Base-by-base conservation (phyloP, 2,797 vertebrate species). In the Decapterus maruadsi region DNA sequence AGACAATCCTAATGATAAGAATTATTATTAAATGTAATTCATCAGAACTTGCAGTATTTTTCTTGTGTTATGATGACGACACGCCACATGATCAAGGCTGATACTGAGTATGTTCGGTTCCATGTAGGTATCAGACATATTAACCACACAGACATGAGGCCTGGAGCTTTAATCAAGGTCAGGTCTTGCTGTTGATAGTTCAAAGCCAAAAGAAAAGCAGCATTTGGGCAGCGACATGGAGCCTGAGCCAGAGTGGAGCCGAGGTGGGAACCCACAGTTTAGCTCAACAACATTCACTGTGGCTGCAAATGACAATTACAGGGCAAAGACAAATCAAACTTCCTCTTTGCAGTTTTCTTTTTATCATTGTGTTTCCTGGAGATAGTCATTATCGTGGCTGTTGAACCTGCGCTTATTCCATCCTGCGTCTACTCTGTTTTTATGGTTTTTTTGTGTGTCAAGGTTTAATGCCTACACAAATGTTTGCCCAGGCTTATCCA, bases 321-420 rank as follows among this genome's bases (percentile, higher is more conserved):
- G 20, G 40, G 8, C 48, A 70, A 42, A 84, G 2, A 72, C 65
- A 62, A 77, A 75, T 80, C 55, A 65, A 64, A 81, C 76, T 81
- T 85, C 78, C 61, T 17, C 64, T 65, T 81, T 71, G 45, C 77
- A 19, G n/a, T 42, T 31, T 26, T 53, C 48, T 78, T 34, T 43
- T 61, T 2, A 3, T 45, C 20, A 31, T 14, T 2, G 53, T 82
- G 73, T 80, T 88, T 90, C 87, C 85, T 82, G 74, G 71, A 64
- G 81, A 88, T 78, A 50, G 22, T 45, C 4, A 6, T 58, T 54
- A 67, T 58, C 0, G 0, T 46, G 20, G 16, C 56, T 40, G 22
- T 56, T 64, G 48, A 55, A 60, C 67, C 38, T 13, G 2, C 13
- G 50, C 48, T 60, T 60, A 4, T 26, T 12, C n/a, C 64, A 34